Conservation (phyloP, 2,797 vertebrate genomes). For the Geotria australis region DNA sequence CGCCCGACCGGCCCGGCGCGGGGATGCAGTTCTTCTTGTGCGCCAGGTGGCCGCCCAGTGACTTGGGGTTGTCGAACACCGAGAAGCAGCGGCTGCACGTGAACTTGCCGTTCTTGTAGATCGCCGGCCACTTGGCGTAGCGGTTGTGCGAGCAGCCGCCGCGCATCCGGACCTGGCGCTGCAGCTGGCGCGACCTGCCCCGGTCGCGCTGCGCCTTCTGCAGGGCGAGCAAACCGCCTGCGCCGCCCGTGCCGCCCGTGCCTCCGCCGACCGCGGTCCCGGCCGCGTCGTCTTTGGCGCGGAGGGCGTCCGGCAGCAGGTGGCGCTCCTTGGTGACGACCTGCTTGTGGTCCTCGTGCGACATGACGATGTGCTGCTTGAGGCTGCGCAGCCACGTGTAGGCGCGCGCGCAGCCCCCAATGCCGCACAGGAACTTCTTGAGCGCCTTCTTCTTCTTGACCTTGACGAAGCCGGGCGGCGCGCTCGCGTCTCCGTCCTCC, state of each 20-base stretch:
- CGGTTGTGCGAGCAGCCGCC: background rate
- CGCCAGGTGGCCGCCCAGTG: slow-evolving; percentile 1
- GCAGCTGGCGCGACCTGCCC: background rate
- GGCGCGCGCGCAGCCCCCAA: slow-evolving; percentile 42
- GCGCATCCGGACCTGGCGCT: background rate
- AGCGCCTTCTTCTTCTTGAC: slow-evolving; percentile 11
- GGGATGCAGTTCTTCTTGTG: background rate
- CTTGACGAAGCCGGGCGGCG: background rate
- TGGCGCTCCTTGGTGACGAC: too few species aligned
- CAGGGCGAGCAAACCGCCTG: too few species aligned
- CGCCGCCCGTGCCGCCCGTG: too few species aligned
- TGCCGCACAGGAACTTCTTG: slow-evolving; percentile 37
- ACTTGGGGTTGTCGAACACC: slow-evolving; percentile 1
- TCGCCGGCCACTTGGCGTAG: slow-evolving; percentile 1
- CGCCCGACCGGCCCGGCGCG: too few species aligned
- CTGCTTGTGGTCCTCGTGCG: slow-evolving; percentile 11
- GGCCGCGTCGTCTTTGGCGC: too few species aligned
- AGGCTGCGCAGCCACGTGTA: slow-evolving; percentile 41
- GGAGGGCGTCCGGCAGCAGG: too few species aligned
- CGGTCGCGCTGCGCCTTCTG: too few species aligned
- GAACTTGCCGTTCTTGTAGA: slow-evolving; percentile 1
- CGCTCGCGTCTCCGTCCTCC: background rate
- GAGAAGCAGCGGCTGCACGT: slow-evolving; percentile 1
- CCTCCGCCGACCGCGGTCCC: too few species aligned
- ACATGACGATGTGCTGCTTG: slow-evolving; percentile 45